A percentile compares a stretch with the other conserved stretches of the same genome.
phyloP scores from a whole-genome alignment of 2,888 invertebrate genomes.

The Coenonympha glycerion region DNA sequence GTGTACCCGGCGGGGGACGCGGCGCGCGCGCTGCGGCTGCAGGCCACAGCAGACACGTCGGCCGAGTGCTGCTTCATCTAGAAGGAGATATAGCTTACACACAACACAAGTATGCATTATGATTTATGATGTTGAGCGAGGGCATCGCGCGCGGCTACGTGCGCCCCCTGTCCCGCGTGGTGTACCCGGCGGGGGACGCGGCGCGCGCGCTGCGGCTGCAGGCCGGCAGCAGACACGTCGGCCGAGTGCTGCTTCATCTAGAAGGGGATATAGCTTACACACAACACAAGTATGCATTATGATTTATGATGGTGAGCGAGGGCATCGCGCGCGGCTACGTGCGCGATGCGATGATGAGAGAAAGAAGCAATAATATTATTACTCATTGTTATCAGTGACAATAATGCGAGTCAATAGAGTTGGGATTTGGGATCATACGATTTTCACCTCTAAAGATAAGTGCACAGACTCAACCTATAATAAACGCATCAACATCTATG shows the following conservation, averaged over 20 bases:
- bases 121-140: constrained; percentile 38
- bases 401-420: too few species aligned
- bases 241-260: constrained; percentile 44
- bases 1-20: constrained; percentile 39
- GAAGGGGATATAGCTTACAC: constrained; percentile 18
- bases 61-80: constrained; percentile 42
- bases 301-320: constrained; percentile 39
- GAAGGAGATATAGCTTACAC: background rate
- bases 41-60: constrained; percentile 48
- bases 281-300: constrained; percentile 34
- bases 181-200: constrained; percentile 37
- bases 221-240: constrained; percentile 34
- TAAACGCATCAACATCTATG: too few species aligned
- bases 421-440: too few species aligned
- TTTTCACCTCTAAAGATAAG: too few species aligned
- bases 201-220: constrained; percentile 46
- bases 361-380: too few species aligned
- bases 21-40: constrained; percentile 41
- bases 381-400: too few species aligned
- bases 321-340: too few species aligned
- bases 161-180: constrained; percentile 45
- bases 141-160: constrained; percentile 49
- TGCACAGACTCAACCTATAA: too few species aligned
- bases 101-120: background rate
- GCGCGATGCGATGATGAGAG: too few species aligned